Evolutionary conservation across 2,797 vertebrate species (phyloP).

Genomic region (Huso huso): DNA sequence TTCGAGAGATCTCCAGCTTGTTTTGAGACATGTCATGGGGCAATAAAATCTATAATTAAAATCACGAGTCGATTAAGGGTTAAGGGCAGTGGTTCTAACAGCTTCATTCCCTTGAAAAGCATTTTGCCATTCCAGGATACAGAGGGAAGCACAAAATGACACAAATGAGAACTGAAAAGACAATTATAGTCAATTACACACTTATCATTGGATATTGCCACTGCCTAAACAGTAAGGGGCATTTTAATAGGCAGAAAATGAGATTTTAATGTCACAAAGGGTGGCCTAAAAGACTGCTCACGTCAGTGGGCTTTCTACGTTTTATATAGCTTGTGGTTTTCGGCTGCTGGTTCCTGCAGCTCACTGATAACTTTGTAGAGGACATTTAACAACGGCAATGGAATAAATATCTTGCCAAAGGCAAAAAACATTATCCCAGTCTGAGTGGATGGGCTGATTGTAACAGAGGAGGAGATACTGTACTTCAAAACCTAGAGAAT

Average conservation of each 20-base stretch:
- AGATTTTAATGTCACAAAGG: slow-evolving; percentile 97
- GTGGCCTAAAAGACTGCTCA: slow-evolving; percentile 68
- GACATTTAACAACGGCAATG: slow-evolving; percentile 65
- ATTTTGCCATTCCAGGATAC: slow-evolving; percentile 59
- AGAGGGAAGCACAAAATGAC: slow-evolving; percentile 77
- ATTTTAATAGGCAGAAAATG: slow-evolving; percentile 99
- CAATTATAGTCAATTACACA: slow-evolving; percentile 99
- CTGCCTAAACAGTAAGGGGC: slow-evolving; percentile 73
- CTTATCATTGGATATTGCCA: slow-evolving; percentile 88
- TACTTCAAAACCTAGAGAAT: background rate
- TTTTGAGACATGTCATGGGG: slow-evolving; percentile 53
- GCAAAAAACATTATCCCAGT: slow-evolving; percentile 41
- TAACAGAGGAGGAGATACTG: background rate
- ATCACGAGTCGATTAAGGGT: slow-evolving; percentile 52
- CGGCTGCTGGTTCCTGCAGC: slow-evolving; percentile 57
- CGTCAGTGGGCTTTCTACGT: slow-evolving; percentile 60
- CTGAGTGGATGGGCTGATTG: background rate
- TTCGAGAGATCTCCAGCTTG: slow-evolving; percentile 44
- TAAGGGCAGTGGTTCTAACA: slow-evolving; percentile 63
- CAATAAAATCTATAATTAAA: slow-evolving; percentile 72
- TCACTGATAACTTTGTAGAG: slow-evolving; percentile 70
- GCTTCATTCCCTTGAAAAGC: slow-evolving; percentile 58
- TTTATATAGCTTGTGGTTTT: slow-evolving; percentile 63
- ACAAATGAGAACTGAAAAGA: slow-evolving; percentile 99
- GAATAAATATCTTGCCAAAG: slow-evolving; percentile 73